phyloP scores from a whole-genome alignment of 2,113 vertebrate species.

The Heloderma charlesbogerti region DNA sequence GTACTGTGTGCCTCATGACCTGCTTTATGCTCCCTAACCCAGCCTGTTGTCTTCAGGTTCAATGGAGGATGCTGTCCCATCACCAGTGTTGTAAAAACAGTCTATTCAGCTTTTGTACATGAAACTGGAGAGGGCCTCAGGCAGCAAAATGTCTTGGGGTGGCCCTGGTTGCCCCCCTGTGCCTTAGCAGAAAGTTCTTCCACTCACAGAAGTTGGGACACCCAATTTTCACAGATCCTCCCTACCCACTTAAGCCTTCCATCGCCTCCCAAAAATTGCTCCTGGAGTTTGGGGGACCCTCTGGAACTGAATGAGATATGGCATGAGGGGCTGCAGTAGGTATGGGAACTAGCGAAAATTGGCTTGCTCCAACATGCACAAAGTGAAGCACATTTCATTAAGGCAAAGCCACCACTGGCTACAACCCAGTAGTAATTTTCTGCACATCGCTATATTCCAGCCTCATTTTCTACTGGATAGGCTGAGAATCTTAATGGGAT shows the following conservation, averaged over 20 bases:
- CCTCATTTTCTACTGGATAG: background rate
- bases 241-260: background rate
- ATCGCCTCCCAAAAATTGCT: no score
- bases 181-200: background rate
- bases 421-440: background rate
- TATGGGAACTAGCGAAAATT: background rate
- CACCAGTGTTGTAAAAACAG: no score
- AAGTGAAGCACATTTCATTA: background rate
- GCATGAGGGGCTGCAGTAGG: background rate
- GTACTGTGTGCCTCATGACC: no score
- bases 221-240: background rate
- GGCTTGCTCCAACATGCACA: background rate
- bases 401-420: background rate
- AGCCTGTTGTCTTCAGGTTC: no score
- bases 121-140: no score
- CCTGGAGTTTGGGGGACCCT: no score
- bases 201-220: background rate
- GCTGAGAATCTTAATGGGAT: background rate
- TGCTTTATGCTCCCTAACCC: no score
- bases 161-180: background rate
- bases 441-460: background rate
- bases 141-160: no score
- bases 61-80: no score
- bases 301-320: background rate
- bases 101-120: no score